Conservation (phyloP, 2,888 invertebrate genomes). For the Thalpophila matura region DNA sequence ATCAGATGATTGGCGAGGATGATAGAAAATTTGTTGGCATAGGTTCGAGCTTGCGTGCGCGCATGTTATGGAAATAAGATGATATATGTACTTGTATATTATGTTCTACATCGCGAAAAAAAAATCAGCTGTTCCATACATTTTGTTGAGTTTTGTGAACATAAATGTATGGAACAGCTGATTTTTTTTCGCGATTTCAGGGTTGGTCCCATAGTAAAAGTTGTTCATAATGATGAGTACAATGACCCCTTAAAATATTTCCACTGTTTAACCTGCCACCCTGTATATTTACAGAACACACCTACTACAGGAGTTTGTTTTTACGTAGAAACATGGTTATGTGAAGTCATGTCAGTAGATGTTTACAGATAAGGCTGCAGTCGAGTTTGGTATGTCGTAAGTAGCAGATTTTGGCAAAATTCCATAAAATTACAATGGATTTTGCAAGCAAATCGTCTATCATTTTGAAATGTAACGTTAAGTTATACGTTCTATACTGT, state of each 20-base stretch:
- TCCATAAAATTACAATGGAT: slow-evolving; percentile 24
- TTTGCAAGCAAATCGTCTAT: slow-evolving; percentile 23
- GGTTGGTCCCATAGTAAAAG: too few relatives aligned
- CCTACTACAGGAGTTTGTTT: slow-evolving; percentile 25
- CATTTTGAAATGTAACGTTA: slow-evolving; percentile 14
- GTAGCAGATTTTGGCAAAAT: slow-evolving; percentile 24
- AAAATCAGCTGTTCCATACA: too few relatives aligned
- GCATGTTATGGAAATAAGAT: slow-evolving; percentile 30
- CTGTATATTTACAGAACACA: too few relatives aligned
- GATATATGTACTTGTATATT: slow-evolving; percentile 24
- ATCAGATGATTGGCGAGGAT: slow-evolving; percentile 36
- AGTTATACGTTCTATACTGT: slow-evolving; percentile 4
- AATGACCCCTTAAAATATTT: too few relatives aligned
- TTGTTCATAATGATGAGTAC: too few relatives aligned
- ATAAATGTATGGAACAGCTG: too few relatives aligned
- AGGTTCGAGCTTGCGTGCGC: slow-evolving; percentile 31
- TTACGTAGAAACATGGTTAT: slow-evolving; percentile 12
- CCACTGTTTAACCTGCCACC: too few relatives aligned
- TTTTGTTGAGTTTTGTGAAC: too few relatives aligned
- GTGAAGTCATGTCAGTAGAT: slow-evolving; percentile 19
- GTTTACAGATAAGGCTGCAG: slow-evolving; percentile 22
- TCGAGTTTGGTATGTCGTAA: slow-evolving; percentile 15
- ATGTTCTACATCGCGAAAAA: too few relatives aligned
- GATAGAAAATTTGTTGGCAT: slow-evolving; percentile 45
- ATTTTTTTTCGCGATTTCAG: too few relatives aligned